These are phyloP conservation scores for Aix galericulata DNA, from an alignment of 2,113 vertebrate genomes.

Conservation along the genomic window DNA sequence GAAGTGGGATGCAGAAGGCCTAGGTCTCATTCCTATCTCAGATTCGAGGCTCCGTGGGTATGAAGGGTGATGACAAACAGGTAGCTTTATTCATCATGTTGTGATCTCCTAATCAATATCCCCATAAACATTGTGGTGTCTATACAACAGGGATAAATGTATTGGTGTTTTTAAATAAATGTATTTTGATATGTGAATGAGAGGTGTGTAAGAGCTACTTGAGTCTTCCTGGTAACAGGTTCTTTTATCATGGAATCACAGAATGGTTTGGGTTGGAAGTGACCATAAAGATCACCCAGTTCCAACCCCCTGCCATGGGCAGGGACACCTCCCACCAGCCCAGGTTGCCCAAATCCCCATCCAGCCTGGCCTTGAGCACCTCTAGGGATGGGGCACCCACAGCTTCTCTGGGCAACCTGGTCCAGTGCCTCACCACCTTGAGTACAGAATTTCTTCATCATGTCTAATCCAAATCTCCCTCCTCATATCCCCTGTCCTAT, in stretches of 20 bases:
- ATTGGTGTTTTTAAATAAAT: neutral
- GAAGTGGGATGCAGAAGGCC: neutral
- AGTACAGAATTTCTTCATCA: no score
- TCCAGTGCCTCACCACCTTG: no score
- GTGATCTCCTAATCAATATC: neutral
- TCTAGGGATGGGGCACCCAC: no score
- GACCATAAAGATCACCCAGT: no score
- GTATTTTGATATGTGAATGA: neutral
- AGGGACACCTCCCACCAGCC: no score
- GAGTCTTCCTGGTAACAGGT: neutral
- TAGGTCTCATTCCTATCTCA: neutral
- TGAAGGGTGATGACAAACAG: neutral
- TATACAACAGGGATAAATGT: neutral
- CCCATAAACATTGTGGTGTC: neutral
- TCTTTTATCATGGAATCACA: neutral
- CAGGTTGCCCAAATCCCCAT: no score
- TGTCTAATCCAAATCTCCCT: no score
- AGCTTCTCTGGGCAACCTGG: no score
- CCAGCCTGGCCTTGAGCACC: no score
- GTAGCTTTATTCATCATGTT: neutral
- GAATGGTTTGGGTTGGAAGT: no score
- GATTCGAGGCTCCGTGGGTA: neutral
- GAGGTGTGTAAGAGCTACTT: neutral
- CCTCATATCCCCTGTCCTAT: no score
- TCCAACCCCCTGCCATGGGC: no score